A percentile compares a stretch with the other conserved stretches of the same genome.
phyloP scores from a whole-genome alignment of 2,888 invertebrate genomes.

The Tachina fera region DNA sequence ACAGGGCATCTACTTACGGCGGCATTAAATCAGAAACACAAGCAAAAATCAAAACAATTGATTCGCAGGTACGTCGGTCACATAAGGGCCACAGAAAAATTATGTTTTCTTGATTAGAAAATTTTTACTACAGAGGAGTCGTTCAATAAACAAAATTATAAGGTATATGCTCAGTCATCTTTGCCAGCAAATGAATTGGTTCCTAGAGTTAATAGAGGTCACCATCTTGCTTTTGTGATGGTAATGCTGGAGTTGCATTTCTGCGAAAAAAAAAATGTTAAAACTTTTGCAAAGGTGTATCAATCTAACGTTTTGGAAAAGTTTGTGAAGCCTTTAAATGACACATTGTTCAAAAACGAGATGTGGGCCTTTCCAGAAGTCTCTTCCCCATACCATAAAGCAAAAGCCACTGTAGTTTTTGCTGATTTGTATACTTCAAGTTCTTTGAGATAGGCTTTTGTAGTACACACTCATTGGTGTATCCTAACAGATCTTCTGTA shows the following conservation, averaged over 20 bases:
- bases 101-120: neutral
- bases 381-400: no score
- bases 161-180: neutral
- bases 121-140: neutral
- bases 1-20: neutral
- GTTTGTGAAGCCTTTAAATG: neutral
- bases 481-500: no score
- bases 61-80: neutral
- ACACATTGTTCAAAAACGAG: neutral
- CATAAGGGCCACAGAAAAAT: neutral
- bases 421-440: no score
- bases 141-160: no score
- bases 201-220: neutral
- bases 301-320: neutral
- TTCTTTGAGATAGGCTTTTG: no score
- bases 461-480: no score
- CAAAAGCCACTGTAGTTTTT: no score
- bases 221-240: neutral
- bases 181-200: neutral
- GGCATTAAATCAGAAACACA: neutral
- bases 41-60: neutral
- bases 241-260: neutral
- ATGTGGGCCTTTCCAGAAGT: neutral
- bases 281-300: neutral
- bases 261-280: neutral